These are phyloP conservation scores for Xanthorhoe designata DNA, from an alignment of 2,888 invertebrate genomes.

Conservation along the genomic window DNA sequence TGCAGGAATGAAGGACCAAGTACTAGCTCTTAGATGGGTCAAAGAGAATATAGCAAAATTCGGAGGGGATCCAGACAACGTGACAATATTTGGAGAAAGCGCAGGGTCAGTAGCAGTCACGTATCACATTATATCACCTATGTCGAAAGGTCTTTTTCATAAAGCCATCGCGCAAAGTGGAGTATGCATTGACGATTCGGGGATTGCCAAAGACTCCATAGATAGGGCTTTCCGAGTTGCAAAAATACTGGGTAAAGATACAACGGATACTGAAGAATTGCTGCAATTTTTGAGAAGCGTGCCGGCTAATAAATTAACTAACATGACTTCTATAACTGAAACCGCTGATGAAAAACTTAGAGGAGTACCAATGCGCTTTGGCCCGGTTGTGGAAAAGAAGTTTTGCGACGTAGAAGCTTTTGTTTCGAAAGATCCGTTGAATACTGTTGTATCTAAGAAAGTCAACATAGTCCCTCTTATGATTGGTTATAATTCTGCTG, in stretches of 20 bases:
- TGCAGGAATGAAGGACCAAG: constrained; percentile 73
- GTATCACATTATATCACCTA: constrained; percentile 70
- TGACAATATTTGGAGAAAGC: constrained; percentile 75
- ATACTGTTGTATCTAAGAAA: constrained; percentile 54
- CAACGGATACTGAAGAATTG: constrained; percentile 56
- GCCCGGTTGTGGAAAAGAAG: constrained; percentile 64
- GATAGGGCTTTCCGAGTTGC: constrained; percentile 63
- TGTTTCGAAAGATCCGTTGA: constrained; percentile 56
- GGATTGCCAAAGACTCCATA: constrained; percentile 49
- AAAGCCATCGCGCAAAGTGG: constrained; percentile 74
- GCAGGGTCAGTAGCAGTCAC: constrained; percentile 70
- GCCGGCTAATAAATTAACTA: constrained; percentile 56
- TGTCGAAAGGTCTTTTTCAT: constrained; percentile 71
- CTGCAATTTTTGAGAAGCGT: constrained; percentile 57
- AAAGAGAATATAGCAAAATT: constrained; percentile 64
- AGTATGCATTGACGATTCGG: constrained; percentile 62
- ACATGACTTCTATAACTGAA: constrained; percentile 52
- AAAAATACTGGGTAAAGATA: constrained; percentile 63
- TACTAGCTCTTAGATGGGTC: constrained; percentile 64
- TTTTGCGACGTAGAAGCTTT: constrained; percentile 58
- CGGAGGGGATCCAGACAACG: constrained; percentile 66
- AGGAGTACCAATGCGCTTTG: constrained; percentile 62
- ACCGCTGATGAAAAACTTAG: constrained; percentile 59
- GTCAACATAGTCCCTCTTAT: constrained; percentile 61
- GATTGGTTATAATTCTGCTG: constrained; percentile 64